phyloP scores from a whole-genome alignment of 2,113 vertebrate genomes.

The Diphyllodes magnificus region DNA sequence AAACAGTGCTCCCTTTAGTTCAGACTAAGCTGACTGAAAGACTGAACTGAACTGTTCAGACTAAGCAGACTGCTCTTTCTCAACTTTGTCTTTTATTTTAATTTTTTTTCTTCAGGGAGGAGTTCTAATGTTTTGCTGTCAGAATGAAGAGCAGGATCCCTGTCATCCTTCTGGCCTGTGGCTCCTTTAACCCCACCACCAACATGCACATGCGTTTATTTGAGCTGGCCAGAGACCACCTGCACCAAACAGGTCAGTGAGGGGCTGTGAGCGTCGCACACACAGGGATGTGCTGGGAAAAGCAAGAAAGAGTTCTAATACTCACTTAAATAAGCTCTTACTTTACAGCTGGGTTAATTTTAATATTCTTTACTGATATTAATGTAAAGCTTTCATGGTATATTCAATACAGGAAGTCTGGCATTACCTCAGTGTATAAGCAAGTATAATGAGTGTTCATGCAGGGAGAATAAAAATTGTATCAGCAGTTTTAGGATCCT shows the following conservation, averaged over 20 bases:
- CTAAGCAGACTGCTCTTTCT: not conserved
- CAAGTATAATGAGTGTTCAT: not conserved
- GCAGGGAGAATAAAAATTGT: not conserved
- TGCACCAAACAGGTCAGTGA: conserved; percentile 86
- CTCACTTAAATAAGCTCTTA: not conserved
- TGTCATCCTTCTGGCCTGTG: conserved; percentile 85
- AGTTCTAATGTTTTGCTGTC: conserved; percentile 2
- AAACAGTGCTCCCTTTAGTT: not conserved
- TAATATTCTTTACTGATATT: not conserved
- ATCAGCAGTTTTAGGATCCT: not conserved
- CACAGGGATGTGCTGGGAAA: not conserved
- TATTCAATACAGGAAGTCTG: not conserved
- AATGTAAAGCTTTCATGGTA: not conserved
- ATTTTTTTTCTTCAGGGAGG: conserved; percentile 15
- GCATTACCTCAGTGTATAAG: not conserved
- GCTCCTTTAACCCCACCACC: conserved; percentile 93
- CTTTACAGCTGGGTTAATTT: not conserved
- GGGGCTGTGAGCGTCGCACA: not conserved
- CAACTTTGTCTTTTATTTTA: not conserved
- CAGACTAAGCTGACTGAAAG: no score
- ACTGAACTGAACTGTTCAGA: no score
- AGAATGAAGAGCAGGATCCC: conserved; percentile 79
- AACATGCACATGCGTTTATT: conserved; percentile 92
- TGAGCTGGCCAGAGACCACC: conserved; percentile 88
- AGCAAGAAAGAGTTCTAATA: not conserved